Percentiles rank a stretch among this genome's conserved stretches.
phyloP scores from a whole-genome alignment of 2,797 vertebrate genomes.

The Sebastes iracundus region DNA sequence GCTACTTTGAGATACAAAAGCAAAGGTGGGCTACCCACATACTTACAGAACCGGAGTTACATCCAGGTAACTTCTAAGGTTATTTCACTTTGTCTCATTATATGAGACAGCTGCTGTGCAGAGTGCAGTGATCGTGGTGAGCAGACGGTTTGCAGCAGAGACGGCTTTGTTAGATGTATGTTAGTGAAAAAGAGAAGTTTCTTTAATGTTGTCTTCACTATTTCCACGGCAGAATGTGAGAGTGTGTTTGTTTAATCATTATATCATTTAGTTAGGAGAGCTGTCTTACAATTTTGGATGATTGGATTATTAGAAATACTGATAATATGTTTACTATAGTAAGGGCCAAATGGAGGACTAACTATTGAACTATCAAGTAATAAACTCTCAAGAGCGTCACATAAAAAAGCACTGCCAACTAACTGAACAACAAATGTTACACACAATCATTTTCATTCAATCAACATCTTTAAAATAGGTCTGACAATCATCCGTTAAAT shows the following conservation, averaged over 20 bases:
- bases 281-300: neutral
- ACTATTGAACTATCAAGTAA: neutral
- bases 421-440: neutral
- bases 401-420: neutral
- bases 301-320: neutral
- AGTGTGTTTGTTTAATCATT: neutral
- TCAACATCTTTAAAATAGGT: neutral
- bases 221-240: neutral
- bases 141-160: neutral
- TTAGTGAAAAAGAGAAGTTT: neutral
- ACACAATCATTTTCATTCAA: neutral
- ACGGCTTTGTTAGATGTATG: neutral
- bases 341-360: neutral
- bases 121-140: neutral
- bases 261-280: neutral
- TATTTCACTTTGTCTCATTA: neutral
- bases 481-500: neutral
- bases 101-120: neutral
- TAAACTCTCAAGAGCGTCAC: too few relatives aligned
- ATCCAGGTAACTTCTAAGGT: neutral
- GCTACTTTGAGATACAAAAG: neutral
- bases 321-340: neutral
- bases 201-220: neutral
- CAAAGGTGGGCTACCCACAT: neutral
- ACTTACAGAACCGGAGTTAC: neutral